Evolutionary conservation across 1,140 invertebrate species (phyloP).

Genomic region (Dendrolimus kikuchii): DNA sequence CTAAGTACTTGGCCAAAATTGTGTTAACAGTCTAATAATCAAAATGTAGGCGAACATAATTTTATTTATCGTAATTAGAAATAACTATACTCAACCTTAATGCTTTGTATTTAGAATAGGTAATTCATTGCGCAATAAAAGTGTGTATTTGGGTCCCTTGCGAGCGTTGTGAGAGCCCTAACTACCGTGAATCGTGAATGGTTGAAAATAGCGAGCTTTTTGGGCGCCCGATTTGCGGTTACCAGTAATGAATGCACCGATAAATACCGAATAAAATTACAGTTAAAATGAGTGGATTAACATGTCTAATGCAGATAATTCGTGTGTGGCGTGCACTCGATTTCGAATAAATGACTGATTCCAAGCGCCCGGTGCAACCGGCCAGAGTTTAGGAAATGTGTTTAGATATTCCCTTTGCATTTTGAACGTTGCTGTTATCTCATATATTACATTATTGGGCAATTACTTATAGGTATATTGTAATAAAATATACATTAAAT

Average conservation of each 20-base stretch:
- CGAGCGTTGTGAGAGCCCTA: constrained; percentile 6
- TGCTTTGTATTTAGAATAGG: too few relatives aligned
- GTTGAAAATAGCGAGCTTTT: constrained; percentile 66
- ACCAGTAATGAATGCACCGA: constrained; percentile 69
- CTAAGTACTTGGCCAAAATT: too few relatives aligned
- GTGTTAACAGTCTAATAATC: too few relatives aligned
- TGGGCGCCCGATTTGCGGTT: constrained; percentile 67
- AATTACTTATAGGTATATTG: too few relatives aligned
- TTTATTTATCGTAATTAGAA: too few relatives aligned
- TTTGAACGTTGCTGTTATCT: neutral
- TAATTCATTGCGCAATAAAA: neutral
- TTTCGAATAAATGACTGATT: constrained; percentile 66
- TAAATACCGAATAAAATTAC: constrained; percentile 73
- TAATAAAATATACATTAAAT: neutral
- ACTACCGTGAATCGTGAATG: constrained; percentile 26
- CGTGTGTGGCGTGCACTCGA: constrained; percentile 57
- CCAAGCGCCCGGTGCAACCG: constrained; percentile 16
- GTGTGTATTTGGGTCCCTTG: constrained; percentile 1
- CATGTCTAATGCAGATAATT: constrained; percentile 72
- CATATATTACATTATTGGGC: neutral
- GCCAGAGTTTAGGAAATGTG: constrained; percentile 9
- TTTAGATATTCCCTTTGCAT: constrained; percentile 35
- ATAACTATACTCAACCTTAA: too few relatives aligned
- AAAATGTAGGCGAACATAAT: too few relatives aligned
- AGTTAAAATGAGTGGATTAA: constrained; percentile 73